Evolutionary conservation across 1,140 invertebrate genomes (phyloP), one percentile per base, ranked within the genome.

Genomic region (Drosophila mojavensis): DNA sequence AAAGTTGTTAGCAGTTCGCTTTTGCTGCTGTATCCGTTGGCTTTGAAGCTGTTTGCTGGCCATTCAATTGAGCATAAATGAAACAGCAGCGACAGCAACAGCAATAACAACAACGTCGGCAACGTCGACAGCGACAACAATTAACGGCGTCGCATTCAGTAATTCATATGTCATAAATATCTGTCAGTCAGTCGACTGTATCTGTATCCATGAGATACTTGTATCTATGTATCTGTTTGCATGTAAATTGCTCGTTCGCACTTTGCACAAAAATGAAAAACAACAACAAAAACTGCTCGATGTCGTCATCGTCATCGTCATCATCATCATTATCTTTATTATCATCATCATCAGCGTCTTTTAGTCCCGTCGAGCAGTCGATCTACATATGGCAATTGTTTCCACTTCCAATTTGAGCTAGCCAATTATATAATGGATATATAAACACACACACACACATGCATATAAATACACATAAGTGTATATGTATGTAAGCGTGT

Each of bases 91-190:
- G 48, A 41, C 61, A 50, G 36, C 48, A 54, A 41, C 61, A 50
- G 41, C 30, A 75, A 43, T 62, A 53, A 24, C 20, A 24, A 24
- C 20, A 24, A 24, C 20, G 20, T 24, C 20, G 20, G 2, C 20
- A 24, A 24, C 20, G 20, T 24, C 20, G 20, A 47, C 28, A 60
- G 10, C 33, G 65, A 47, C 68, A 88, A 80, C 85, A 88, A 83
- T 81, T 79, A 69, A 71, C 59, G 71, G 50, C 64, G 70, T 70
- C 62, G 69, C 78, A 71, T 75, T 74, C 78, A 77, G 77, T 83
- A 83, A 84, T 88, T 86, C 83, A 89, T 89, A 83, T 88, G 84
- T 89, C 83, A 88, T 88, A 88, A 89, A 88, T 88, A 78, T 72
- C 75, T 81, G 62, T 81, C 76, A 67, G 75, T 88, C 80, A 77